These are phyloP conservation scores for Caracal caracal DNA, from an alignment of 2,113 vertebrate genomes.

Conservation along the genomic window DNA sequence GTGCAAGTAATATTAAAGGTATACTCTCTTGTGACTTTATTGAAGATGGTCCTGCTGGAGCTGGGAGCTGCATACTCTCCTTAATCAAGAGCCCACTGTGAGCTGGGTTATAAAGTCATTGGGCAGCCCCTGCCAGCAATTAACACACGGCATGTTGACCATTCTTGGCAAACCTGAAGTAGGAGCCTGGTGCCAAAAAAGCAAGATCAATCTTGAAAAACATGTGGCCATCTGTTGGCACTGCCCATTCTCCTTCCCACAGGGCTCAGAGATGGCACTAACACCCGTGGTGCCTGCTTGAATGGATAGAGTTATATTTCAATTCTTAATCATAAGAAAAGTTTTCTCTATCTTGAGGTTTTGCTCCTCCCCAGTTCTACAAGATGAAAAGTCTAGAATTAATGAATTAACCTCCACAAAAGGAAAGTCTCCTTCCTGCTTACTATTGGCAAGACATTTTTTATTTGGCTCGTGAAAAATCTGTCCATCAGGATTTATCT, in stretches of 20 bases:
- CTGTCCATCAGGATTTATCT: slow-evolving; percentile 53
- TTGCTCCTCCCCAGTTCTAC: background rate
- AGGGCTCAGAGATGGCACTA: background rate
- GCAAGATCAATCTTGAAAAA: slow-evolving; percentile 61
- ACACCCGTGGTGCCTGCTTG: accelerated
- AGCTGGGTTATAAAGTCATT: slow-evolving; percentile 67
- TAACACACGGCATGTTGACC: slow-evolving; percentile 69
- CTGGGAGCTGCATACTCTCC: slow-evolving; percentile 59
- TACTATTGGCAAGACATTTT: background rate
- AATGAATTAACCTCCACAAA: slow-evolving; percentile 44
- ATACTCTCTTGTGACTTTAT: slow-evolving; percentile 72
- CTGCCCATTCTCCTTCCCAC: background rate
- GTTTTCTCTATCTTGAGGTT: background rate
- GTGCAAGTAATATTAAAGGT: slow-evolving; percentile 79
- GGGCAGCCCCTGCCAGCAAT: slow-evolving; percentile 74
- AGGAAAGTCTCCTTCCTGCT: background rate
- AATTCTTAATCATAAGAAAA: slow-evolving; percentile 32
- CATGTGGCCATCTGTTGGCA: slow-evolving; percentile 21
- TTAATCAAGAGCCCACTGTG: slow-evolving; percentile 74
- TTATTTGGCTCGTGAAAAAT: slow-evolving; percentile 37
- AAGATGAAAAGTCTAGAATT: background rate
- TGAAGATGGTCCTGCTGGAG: slow-evolving; percentile 68
- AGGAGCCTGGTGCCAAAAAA: slow-evolving; percentile 42
- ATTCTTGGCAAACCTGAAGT: slow-evolving; percentile 68
- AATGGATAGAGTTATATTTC: background rate